Evolutionary conservation across 2,888 invertebrate species (phyloP).

Genomic region (Allacma fusca): DNA sequence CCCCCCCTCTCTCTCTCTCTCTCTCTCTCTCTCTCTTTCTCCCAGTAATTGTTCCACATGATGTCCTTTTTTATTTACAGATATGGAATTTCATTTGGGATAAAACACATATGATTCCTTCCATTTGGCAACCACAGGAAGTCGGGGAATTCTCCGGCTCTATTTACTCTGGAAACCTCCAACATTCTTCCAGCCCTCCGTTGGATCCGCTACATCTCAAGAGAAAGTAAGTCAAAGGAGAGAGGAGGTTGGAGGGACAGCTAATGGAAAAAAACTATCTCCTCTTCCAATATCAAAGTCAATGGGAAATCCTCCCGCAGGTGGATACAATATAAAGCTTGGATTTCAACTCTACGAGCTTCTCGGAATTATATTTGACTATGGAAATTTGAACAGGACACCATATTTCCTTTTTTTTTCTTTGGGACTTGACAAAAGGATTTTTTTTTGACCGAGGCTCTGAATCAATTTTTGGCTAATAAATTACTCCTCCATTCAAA

Average conservation of each 20-base stretch:
- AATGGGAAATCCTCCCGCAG: too few species aligned
- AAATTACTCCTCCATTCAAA: slow-evolving; percentile 17
- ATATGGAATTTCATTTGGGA: background rate
- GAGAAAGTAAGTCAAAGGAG: too few species aligned
- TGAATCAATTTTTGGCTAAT: slow-evolving; percentile 12
- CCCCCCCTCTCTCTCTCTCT: slow-evolving; percentile 19
- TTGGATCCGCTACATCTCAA: too few species aligned
- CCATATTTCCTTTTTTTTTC: background rate
- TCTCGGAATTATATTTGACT: background rate
- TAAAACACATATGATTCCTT: background rate
- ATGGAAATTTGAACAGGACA: background rate
- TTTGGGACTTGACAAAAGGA: too few species aligned
- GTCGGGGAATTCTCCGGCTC: too few species aligned
- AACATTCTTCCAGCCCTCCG: too few species aligned
- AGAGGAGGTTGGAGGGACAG: background rate
- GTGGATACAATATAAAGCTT: too few species aligned
- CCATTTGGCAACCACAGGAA: too few species aligned
- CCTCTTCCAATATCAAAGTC: background rate
- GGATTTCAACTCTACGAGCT: too few species aligned
- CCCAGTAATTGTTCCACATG: background rate
- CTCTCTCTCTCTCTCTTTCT: background rate
- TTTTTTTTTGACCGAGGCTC: background rate
- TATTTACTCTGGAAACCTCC: too few species aligned
- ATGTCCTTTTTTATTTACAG: slow-evolving; percentile 16
- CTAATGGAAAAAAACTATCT: background rate